Evolutionary conservation across 2,797 vertebrate species (phyloP), one percentile per base, ranked within the genome.

Genomic region (Peromyscus eremicus): DNA sequence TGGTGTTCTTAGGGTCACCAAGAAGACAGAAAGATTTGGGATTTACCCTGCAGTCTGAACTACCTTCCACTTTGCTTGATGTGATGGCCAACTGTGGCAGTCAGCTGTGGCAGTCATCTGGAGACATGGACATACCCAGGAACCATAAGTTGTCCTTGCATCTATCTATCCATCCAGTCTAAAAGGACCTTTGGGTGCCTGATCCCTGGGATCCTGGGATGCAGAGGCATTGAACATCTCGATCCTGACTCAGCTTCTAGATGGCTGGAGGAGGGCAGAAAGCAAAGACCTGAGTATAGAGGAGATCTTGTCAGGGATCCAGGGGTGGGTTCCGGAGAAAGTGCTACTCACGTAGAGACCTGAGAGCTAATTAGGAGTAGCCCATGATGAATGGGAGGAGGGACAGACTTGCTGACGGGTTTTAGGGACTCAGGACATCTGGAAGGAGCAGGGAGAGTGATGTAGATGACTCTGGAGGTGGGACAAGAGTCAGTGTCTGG

Each of bases 231-330:
- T 55, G n/a, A 81, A 27, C n/a, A 57, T 71, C 40, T 81, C 49
- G 1, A 0, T 91, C 32, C 60, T 85, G 21, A 2, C 0, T 0
- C 37, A 32, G 23, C 37, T 17, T 57, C 34, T 62, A 73, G 23
- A 17, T 55, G 57, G 17, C 34, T 0, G 21, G 49, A 6, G n/a
- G 32, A 57, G 55, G 55, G 68, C n/a, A 2, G 66, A 71, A 3
- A 9, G 1, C 11, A 43, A 62, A 70, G 37, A 62, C 60, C 29
- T n/a, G 12, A 0, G 37, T 43, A 2, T 8, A 82, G 14, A 70
- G 62, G 57, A 40, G 57, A 32, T 17, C 37, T 64, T 37, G 13
- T 40, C 81, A 83, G 80, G 14, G 37, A 25, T 29, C 12, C 0
- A 0, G 83, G 64, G 37, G 49, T 2, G 37, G 37, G n/a, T 83